Evolutionary conservation across 1,140 invertebrate species (phyloP).

Genomic region (Calephelis virginiensis): DNA sequence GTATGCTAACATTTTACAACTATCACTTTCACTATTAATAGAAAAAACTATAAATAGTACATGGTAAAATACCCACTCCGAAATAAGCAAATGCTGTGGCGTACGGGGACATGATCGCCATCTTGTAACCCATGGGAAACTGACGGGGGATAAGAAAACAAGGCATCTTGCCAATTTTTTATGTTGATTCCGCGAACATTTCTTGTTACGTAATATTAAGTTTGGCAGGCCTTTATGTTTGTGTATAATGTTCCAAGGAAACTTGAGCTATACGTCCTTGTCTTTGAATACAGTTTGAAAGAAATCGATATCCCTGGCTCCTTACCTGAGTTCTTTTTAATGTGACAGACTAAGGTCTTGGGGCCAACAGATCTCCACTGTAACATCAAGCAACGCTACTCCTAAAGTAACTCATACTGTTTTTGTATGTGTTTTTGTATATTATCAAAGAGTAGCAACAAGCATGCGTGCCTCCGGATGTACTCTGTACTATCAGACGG

Average conservation of each 20-base stretch:
- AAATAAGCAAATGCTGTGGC: conserved; percentile 41
- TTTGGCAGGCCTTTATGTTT: background rate
- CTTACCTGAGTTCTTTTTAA: no score
- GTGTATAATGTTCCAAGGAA: background rate
- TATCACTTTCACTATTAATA: background rate
- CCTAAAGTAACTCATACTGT: no score
- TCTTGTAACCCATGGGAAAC: conserved; percentile 39
- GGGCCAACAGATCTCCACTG: no score
- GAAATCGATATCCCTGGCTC: background rate
- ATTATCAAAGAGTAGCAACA: no score
- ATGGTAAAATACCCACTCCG: conserved; percentile 40
- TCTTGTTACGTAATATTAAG: background rate
- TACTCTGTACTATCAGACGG: no score
- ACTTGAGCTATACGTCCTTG: background rate
- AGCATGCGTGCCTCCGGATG: no score
- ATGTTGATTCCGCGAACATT: background rate
- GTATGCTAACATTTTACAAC: background rate
- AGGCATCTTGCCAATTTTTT: conserved; percentile 45
- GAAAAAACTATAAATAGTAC: background rate
- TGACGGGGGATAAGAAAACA: conserved; percentile 27
- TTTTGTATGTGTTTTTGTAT: no score
- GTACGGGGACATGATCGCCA: conserved; percentile 45
- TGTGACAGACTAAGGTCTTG: no score
- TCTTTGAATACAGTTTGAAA: background rate
- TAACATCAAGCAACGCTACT: no score